Evolutionary conservation across 2,797 vertebrate species (phyloP).

Genomic region (Aldrovandia affinis): DNA sequence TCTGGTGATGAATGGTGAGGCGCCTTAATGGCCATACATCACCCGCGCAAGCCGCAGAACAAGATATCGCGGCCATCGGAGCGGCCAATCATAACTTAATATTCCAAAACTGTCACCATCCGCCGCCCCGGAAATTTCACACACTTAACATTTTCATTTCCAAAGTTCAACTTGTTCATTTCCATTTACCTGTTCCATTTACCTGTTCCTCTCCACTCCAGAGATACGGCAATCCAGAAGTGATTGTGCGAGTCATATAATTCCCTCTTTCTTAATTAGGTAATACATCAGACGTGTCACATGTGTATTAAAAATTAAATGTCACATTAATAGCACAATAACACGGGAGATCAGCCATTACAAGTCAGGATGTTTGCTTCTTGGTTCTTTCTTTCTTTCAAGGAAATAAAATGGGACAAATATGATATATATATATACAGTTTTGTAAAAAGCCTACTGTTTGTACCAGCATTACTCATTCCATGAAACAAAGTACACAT

Average conservation of each 20-base stretch:
- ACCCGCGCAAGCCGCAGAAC: slow-evolving; percentile 75
- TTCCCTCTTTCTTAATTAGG: slow-evolving; percentile 79
- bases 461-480: background rate
- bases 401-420: background rate
- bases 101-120: slow-evolving; percentile 80
- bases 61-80: slow-evolving; percentile 80
- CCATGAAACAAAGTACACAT: background rate
- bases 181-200: slow-evolving; percentile 78
- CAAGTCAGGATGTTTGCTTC: background rate
- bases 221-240: slow-evolving; percentile 79
- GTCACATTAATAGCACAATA: slow-evolving; percentile 70
- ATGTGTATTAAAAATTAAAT: slow-evolving; percentile 81
- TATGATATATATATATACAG: background rate
- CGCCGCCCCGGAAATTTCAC: slow-evolving; percentile 72
- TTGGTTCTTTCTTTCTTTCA: background rate
- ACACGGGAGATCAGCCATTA: slow-evolving; percentile 3
- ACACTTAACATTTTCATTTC: slow-evolving; percentile 81
- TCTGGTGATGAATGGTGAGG: slow-evolving; percentile 90
- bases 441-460: background rate
- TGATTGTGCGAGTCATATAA: slow-evolving; percentile 75
- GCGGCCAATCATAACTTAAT: slow-evolving; percentile 81
- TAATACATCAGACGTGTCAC: slow-evolving; percentile 82
- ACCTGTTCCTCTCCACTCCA: slow-evolving; percentile 79
- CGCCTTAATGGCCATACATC: slow-evolving; percentile 84
- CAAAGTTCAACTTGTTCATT: slow-evolving; percentile 84